Evolutionary conservation across 2,113 vertebrate genomes (phyloP).

Genomic region (Microcebus tavaratra): DNA sequence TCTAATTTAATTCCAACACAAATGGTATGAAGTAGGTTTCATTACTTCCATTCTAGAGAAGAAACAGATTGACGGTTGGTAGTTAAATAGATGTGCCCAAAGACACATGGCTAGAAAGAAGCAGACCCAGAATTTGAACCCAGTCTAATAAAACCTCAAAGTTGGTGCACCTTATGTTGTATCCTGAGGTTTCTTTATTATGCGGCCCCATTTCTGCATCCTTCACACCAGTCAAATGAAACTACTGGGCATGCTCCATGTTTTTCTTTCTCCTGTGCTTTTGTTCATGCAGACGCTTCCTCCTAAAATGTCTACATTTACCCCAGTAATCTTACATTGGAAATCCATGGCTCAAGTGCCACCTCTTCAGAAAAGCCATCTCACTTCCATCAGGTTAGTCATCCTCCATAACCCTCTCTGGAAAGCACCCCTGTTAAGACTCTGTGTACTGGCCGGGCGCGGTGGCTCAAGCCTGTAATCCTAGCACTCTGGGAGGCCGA

Average conservation of each 20-base stretch:
- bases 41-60: not conserved
- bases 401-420: not conserved
- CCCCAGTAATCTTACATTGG: not conserved
- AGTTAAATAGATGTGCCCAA: not conserved
- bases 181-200: not conserved
- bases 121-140: not conserved
- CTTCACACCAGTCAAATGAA: not conserved
- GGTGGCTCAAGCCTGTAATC: too few species aligned
- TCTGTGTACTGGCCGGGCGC: too few species aligned
- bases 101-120: not conserved
- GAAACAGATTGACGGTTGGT: not conserved
- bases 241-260: not conserved
- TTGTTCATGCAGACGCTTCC: not conserved
- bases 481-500: too few species aligned
- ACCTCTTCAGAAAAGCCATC: not conserved
- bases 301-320: not conserved
- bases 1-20: not conserved
- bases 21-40: not conserved
- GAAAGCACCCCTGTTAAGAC: not conserved
- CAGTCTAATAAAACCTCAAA: not conserved
- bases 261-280: not conserved
- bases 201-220: not conserved
- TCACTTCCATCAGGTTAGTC: not conserved
- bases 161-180: not conserved
- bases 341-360: not conserved